Evolutionary conservation across 1,140 invertebrate genomes (phyloP).

Genomic region (Drosophila subobscura): DNA sequence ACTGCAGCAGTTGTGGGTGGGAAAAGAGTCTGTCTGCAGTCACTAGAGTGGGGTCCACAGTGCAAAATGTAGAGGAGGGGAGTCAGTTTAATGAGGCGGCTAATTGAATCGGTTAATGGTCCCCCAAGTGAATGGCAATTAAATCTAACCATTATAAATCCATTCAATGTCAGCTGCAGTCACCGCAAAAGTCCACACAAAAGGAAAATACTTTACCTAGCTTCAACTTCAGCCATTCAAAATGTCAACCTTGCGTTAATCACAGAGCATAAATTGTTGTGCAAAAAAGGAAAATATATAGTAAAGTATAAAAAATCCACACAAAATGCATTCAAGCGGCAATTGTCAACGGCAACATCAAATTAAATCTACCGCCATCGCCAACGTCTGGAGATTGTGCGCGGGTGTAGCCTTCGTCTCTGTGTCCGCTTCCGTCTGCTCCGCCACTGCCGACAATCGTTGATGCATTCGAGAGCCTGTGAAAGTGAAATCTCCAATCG

Average conservation of each 20-base stretch:
- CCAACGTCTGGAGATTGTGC: conserved; percentile 58
- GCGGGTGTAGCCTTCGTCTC: conserved; percentile 46
- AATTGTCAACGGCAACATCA: conserved; percentile 70
- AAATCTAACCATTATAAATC: conserved; percentile 51
- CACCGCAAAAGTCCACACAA: conserved; percentile 6
- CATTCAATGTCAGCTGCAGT: conserved; percentile 52
- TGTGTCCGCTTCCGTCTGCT: background rate
- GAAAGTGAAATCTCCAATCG: conserved; percentile 65
- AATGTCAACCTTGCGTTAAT: conserved; percentile 59
- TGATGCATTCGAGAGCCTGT: conserved; percentile 33
- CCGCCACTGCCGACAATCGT: background rate
- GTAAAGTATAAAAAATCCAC: conserved; percentile 13
- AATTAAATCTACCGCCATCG: conserved; percentile 59
- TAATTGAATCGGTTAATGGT: conserved; percentile 66
- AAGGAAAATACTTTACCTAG: conserved; percentile 14
- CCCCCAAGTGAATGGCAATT: conserved; percentile 32
- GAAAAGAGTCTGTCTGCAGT: too few species aligned
- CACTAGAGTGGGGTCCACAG: background rate
- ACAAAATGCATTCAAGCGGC: conserved; percentile 64
- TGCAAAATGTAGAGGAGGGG: background rate
- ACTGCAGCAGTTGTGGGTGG: conserved; percentile 2
- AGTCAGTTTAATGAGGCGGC: conserved; percentile 52
- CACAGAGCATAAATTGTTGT: conserved; percentile 33
- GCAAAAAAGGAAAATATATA: conserved; percentile 19
- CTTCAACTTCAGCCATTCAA: conserved; percentile 25